Evolutionary conservation across 2,113 vertebrate species (phyloP), one percentile per base, ranked within the genome.

Genomic region (Hyperopisus bebe): DNA sequence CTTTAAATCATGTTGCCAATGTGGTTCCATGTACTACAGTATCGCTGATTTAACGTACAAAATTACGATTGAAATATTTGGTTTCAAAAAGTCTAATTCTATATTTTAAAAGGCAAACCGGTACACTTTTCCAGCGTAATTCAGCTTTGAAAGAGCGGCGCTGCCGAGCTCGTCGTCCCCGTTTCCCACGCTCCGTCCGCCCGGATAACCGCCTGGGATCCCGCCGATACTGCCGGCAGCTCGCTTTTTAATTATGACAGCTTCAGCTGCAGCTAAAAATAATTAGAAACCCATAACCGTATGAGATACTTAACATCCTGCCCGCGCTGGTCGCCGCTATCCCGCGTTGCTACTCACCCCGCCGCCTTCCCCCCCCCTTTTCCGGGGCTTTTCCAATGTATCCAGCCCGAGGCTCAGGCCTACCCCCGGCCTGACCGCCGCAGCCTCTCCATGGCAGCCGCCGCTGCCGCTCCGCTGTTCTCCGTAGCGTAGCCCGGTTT

Each of bases 391-490:
- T 82, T 55, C 86, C 82, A 21, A 89, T 77, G 90, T 91, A 89
- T 91, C 85, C 87, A 80, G 9, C 44, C 89, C 90, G 93, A 90
- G 35, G 88, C 70, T 82, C 74, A 39, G 88, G 88, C 88, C 88
- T 92, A 92, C 89, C 89, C 90, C 77, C 89, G 88, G 90, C 89
- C 90, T 84, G 91, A 91, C 90, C 82, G 90, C 19, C 74, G 84
- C 91, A 48, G 89, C 62, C 88, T 90, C 84, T 91, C 93, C 92
- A 84, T 92, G 27, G 84, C 48, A 77, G 91, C 42, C 70, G 85
- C 31, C 13, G 50, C n/a, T 31, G 6, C 84, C 84, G 46, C 13
- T 15, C 84, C 46, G 47, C 44, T 47, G 9, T 39, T 86, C 62
- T n/a, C 62, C 62, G 62, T 27, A 66, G 62, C n/a, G 44, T 48